These are phyloP conservation scores for Phytoseiulus persimilis DNA, from an alignment of 2,888 invertebrate species.

Conservation along the genomic window DNA sequence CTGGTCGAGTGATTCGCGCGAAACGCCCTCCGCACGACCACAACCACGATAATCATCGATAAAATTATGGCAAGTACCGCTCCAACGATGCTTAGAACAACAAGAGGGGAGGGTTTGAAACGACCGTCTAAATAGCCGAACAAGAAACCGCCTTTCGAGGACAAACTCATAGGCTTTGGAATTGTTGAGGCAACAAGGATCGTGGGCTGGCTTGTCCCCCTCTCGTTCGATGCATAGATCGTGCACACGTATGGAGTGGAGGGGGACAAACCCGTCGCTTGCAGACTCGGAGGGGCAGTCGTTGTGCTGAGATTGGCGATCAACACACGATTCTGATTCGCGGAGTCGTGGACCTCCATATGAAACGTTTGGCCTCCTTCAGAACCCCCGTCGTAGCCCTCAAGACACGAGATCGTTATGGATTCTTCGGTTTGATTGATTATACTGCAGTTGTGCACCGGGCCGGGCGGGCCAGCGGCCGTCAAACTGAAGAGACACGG, in stretches of 20 bases:
- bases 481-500: conserved; percentile 47
- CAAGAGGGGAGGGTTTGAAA: neutral
- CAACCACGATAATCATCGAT: neutral
- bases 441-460: conserved; percentile 74
- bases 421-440: conserved; percentile 77
- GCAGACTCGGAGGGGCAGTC: conserved; percentile 61
- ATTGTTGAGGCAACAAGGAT: conserved; percentile 41
- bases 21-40: neutral
- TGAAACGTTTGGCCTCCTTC: conserved; percentile 70
- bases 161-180: conserved; percentile 36
- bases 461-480: conserved; percentile 70
- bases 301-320: conserved; percentile 54
- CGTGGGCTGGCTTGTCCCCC: conserved; percentile 54
- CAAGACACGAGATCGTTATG: conserved; percentile 72
- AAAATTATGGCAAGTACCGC: neutral
- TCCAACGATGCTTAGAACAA: neutral
- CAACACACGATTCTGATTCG: conserved; percentile 23
- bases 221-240: conserved; percentile 72
- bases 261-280: conserved; percentile 64
- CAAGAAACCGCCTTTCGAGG: conserved; percentile 23
- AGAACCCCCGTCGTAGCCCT: conserved; percentile 74
- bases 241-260: conserved; percentile 68
- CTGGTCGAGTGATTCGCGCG: neutral
- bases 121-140: conserved; percentile 13
- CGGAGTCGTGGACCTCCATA: conserved; percentile 58